Percentiles rank a stretch among this genome's conserved stretches.
Conservation (phyloP, 2,797 vertebrate genomes). For the Cynopterus sphinx region DNA sequence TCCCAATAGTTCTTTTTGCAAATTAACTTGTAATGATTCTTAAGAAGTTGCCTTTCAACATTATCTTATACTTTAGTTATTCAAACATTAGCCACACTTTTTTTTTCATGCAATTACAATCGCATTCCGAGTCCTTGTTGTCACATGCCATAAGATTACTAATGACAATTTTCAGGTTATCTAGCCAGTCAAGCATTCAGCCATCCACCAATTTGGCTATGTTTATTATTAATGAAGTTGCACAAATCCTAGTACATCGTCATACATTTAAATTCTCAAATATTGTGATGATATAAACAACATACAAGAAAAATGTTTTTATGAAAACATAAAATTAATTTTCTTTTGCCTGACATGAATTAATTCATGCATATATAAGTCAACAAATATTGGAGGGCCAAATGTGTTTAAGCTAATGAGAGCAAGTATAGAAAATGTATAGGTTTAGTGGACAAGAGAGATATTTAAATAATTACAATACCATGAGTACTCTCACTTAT, state of each 20-base stretch:
- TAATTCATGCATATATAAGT: conserved; percentile 62
- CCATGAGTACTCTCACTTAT: background rate
- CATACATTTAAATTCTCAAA: conserved; percentile 63
- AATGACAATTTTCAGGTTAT: conserved; percentile 72
- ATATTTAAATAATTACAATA: background rate
- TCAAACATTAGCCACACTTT: conserved; percentile 68
- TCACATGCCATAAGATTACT: conserved; percentile 59
- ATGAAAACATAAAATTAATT: conserved; percentile 54
- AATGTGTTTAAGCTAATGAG: background rate
- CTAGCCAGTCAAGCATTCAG: conserved; percentile 69
- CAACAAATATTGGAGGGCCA: conserved; percentile 34
- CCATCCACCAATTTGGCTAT: conserved; percentile 62
- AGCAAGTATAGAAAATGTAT: background rate
- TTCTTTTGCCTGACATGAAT: conserved; percentile 16
- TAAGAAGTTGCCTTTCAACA: conserved; percentile 59
- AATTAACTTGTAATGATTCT: conserved; percentile 71
- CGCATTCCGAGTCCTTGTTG: conserved; percentile 60
- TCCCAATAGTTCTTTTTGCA: conserved; percentile 21
- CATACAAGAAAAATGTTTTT: conserved; percentile 51
- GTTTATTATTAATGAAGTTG: conserved; percentile 66
- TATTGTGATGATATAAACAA: conserved; percentile 58
- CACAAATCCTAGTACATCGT: conserved; percentile 16
- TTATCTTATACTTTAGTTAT: conserved; percentile 65
- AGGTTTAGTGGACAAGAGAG: background rate
- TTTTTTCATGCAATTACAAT: conserved; percentile 71